phyloP scores from a whole-genome alignment of 2,797 vertebrate genomes.

The Halcyon smyrnensis region DNA sequence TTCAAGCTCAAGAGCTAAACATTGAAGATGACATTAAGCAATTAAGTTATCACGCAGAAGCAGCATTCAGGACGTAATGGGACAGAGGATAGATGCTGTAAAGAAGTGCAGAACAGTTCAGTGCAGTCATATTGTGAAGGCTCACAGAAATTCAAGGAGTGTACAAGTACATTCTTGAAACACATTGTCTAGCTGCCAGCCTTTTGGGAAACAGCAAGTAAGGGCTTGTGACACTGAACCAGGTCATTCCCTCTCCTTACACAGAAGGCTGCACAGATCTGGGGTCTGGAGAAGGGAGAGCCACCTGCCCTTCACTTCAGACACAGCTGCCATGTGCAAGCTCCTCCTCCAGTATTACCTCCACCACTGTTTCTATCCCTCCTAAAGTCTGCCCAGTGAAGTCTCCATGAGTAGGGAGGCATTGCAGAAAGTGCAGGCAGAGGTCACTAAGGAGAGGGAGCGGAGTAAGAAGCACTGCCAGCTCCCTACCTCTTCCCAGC shows the following conservation, averaged over 20 bases:
- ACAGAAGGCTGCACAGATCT: background rate
- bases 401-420: background rate
- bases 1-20: background rate
- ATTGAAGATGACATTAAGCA: background rate
- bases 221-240: background rate
- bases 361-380: background rate
- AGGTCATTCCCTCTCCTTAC: background rate
- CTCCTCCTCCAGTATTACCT: background rate
- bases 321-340: accelerated
- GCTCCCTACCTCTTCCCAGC: background rate
- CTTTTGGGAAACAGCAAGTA: background rate
- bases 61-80: background rate
- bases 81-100: background rate
- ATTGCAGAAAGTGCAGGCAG: background rate
- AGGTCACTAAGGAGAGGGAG: background rate
- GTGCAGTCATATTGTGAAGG: background rate
- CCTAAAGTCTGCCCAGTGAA: too few species aligned
- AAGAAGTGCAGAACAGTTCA: background rate
- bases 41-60: background rate
- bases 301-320: background rate
- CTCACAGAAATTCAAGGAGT: background rate
- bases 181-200: background rate
- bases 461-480: background rate
- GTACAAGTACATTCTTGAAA: background rate
- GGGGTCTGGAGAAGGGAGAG: background rate